Evolutionary conservation across 1,140 invertebrate species (phyloP).

Genomic region (Adoxophyes honmai): DNA sequence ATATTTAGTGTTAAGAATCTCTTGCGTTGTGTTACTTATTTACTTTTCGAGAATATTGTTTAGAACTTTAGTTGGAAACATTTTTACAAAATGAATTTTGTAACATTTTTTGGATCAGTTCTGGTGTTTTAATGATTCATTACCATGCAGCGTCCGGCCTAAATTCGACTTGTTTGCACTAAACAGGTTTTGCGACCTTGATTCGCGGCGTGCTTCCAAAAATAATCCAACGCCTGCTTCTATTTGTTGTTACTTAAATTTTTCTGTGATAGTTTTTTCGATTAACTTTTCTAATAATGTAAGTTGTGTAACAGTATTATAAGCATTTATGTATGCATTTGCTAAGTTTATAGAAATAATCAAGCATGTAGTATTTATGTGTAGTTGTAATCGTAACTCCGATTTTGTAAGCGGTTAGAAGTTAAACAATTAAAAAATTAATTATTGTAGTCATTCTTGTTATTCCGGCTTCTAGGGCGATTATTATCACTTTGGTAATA

Average conservation of each 20-base stretch:
- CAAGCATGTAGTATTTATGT: conserved; percentile 4
- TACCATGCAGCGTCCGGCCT: background rate
- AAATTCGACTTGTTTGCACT: background rate
- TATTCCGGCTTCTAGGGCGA: conserved; percentile 32
- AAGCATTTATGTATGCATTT: conserved; percentile 33
- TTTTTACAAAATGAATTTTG: background rate
- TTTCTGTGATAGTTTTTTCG: conserved; percentile 48
- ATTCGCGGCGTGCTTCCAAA: conserved; percentile 32
- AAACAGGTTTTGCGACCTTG: conserved; percentile 43
- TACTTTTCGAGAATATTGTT: conserved; percentile 3
- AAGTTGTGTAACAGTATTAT: conserved; percentile 37
- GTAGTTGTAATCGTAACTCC: conserved; percentile 19
- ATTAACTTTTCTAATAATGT: conserved; percentile 34
- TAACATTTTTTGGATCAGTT: background rate
- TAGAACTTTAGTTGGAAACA: background rate
- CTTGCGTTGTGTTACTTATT: conserved; percentile 21
- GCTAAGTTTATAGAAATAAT: conserved; percentile 28
- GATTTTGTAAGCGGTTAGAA: conserved; percentile 33
- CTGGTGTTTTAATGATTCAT: conserved; percentile 1
- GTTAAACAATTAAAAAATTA: conserved; percentile 22
- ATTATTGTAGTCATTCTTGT: conserved; percentile 48
- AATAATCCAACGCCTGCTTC: conserved; percentile 22
- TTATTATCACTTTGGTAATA: conserved; percentile 26
- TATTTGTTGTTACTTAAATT: conserved; percentile 31
- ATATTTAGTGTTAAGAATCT: conserved; percentile 4